Conservation (phyloP, 2,888 invertebrate species). For the Hipparchia sbordonii region DNA sequence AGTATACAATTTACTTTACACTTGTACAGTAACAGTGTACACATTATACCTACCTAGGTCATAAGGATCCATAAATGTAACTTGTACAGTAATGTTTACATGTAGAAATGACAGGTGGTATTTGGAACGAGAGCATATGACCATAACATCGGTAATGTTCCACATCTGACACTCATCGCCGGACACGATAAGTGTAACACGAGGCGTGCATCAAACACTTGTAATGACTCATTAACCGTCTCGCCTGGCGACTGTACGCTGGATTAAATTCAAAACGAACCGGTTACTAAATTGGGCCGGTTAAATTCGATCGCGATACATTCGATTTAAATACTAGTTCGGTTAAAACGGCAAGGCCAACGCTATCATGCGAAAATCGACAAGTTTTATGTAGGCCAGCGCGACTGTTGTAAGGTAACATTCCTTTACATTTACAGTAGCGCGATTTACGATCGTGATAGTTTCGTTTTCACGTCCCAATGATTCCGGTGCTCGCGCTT, state of each 20-base stretch:
- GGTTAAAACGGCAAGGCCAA: conserved; percentile 72
- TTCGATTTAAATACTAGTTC: conserved; percentile 73
- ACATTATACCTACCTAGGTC: neutral
- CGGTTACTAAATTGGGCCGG: conserved; percentile 68
- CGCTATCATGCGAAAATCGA: conserved; percentile 75
- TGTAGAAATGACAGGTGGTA: conserved; percentile 7
- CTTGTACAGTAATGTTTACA: neutral
- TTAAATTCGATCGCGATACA: conserved; percentile 60
- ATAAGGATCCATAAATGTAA: neutral
- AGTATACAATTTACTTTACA: no score
- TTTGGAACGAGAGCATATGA: conserved; percentile 8
- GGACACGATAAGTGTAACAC: conserved; percentile 24
- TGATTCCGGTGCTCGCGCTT: conserved; percentile 63
- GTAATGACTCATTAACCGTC: conserved; percentile 59
- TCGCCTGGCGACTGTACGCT: conserved; percentile 54
- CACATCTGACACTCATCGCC: conserved; percentile 26
- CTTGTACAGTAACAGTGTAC: no score
- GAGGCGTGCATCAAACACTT: conserved; percentile 43
- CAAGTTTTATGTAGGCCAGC: conserved; percentile 73
- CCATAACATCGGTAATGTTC: conserved; percentile 25
- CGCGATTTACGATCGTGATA: conserved; percentile 72
- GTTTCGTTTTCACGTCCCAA: conserved; percentile 76
- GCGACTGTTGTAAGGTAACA: conserved; percentile 63
- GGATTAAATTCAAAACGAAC: conserved; percentile 67
- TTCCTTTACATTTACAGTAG: conserved; percentile 72